phyloP scores from a whole-genome alignment of 2,888 invertebrate genomes.

The Temnothorax rugatulus region DNA sequence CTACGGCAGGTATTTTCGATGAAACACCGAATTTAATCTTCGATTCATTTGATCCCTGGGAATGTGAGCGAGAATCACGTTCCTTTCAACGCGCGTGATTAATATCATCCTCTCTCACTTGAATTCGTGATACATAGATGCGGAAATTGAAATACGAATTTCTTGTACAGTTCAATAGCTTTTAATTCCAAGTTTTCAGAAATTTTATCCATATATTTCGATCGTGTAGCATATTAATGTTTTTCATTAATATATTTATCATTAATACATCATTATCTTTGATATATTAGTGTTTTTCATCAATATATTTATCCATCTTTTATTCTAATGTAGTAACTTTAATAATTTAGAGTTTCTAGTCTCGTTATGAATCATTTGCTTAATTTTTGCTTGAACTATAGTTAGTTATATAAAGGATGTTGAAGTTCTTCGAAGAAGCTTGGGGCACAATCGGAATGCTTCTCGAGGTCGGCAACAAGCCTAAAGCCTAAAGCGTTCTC shows the following conservation, averaged over 20 bases:
- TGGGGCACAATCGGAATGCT: slow-evolving; percentile 55
- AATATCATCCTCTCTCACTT: background rate
- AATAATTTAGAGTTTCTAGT: slow-evolving; percentile 1
- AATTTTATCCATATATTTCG: background rate
- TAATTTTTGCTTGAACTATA: slow-evolving; percentile 9
- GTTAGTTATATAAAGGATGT: background rate
- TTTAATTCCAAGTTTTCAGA: background rate
- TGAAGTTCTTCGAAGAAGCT: slow-evolving; percentile 45
- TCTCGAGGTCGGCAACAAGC: slow-evolving; percentile 58
- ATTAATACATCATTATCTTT: background rate
- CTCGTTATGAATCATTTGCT: background rate
- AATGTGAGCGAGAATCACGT: slow-evolving; percentile 1
- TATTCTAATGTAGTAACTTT: background rate
- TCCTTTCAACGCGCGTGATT: background rate
- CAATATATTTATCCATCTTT: background rate
- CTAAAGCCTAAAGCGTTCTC: slow-evolving; percentile 56
- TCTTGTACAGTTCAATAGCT: background rate
- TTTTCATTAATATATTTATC: background rate
- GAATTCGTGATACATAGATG: background rate
- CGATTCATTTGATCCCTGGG: background rate
- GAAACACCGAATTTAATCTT: slow-evolving; percentile 20
- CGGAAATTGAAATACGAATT: background rate
- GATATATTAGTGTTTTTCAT: background rate
- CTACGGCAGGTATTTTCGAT: slow-evolving; percentile 30
- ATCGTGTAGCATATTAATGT: background rate